These are phyloP conservation scores for Entomobrya multifasciata DNA, from an alignment of 2,888 invertebrate genomes.

Conservation along the genomic window DNA sequence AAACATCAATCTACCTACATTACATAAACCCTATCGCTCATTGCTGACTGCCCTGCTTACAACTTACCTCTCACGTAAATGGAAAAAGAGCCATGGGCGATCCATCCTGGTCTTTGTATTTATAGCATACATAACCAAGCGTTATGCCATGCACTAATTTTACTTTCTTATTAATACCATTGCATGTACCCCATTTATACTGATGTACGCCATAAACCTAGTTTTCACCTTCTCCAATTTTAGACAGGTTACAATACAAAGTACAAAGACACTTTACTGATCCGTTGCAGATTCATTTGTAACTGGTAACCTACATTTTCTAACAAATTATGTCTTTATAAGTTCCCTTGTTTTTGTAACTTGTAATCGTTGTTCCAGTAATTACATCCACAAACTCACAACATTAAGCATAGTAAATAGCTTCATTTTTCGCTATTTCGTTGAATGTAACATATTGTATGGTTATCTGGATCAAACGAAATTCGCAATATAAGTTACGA, in stretches of 20 bases:
- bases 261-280: conserved; percentile 25
- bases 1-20: conserved; percentile 27
- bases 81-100: neutral
- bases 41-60: too few relatives aligned
- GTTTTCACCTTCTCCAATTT: too few relatives aligned
- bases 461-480: too few relatives aligned
- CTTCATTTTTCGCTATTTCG: too few relatives aligned
- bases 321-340: conserved; percentile 15
- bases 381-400: too few relatives aligned
- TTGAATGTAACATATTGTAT: too few relatives aligned
- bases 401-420: too few relatives aligned
- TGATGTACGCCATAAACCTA: too few relatives aligned
- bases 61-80: neutral
- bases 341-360: neutral
- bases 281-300: neutral
- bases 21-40: neutral
- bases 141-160: too few relatives aligned
- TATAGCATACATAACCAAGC: neutral
- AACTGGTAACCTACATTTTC: neutral
- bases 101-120: conserved; percentile 21
- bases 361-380: too few relatives aligned
- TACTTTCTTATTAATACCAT: too few relatives aligned
- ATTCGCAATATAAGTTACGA: neutral
- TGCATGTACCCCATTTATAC: too few relatives aligned
- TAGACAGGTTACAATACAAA: conserved; percentile 8